These are phyloP conservation scores for Sitophilus oryzae DNA, from an alignment of 1,140 invertebrate species.

Conservation along the genomic window DNA sequence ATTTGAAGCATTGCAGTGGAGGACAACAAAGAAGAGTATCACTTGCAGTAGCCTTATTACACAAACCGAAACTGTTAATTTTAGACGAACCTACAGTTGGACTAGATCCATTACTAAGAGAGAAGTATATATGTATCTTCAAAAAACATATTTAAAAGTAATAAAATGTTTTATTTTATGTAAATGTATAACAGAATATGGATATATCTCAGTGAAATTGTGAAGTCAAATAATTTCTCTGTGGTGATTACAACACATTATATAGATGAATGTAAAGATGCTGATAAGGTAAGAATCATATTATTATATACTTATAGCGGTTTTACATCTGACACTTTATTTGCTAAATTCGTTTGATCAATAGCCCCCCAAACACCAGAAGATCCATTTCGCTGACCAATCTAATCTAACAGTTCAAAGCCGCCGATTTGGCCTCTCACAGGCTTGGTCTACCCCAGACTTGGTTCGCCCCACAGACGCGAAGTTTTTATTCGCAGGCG, in stretches of 20 bases:
- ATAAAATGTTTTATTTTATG: not conserved
- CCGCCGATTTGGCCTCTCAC: too few species aligned
- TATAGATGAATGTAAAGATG: slow-evolving; percentile 85
- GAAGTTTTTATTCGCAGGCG: too few species aligned
- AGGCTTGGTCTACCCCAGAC: too few species aligned
- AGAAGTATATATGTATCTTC: slow-evolving; percentile 53
- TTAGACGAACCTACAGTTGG: slow-evolving; percentile 92
- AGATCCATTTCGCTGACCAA: too few species aligned
- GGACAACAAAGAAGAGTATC: slow-evolving; percentile 85
- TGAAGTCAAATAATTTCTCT: slow-evolving; percentile 59
- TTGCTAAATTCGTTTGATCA: too few species aligned
- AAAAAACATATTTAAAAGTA: not conserved
- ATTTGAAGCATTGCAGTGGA: slow-evolving; percentile 69
- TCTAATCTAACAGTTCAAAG: too few species aligned
- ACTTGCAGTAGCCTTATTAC: slow-evolving; percentile 78
- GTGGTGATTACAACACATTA: slow-evolving; percentile 93
- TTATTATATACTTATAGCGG: too few species aligned
- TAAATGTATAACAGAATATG: slow-evolving; percentile 71
- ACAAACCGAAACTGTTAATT: slow-evolving; percentile 81
- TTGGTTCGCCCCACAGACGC: too few species aligned
- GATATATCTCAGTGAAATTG: slow-evolving; percentile 74
- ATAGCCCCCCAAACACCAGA: too few species aligned
- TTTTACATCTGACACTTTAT: too few species aligned
- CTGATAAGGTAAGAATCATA: slow-evolving; percentile 65
- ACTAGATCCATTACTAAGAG: slow-evolving; percentile 81